Evolutionary conservation across 2,797 vertebrate genomes (phyloP).

Genomic region (Falco peregrinus): DNA sequence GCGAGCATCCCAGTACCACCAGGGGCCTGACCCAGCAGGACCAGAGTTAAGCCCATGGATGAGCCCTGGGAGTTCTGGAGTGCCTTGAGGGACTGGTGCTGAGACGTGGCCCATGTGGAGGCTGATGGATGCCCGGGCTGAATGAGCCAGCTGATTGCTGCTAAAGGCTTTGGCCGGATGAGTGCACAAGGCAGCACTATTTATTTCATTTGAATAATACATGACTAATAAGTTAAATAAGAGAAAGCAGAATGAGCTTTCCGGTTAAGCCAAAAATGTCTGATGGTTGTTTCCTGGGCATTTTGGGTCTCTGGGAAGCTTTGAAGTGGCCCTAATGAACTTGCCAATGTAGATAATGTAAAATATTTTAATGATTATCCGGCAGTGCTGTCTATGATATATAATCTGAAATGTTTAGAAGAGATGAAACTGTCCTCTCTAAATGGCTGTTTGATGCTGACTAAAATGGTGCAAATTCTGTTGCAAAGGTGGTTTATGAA

Average conservation of each 20-base stretch:
- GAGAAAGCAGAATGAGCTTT: conserved; percentile 30
- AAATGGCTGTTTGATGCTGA: not conserved
- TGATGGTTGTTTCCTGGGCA: conserved; percentile 18
- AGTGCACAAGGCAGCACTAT: not conserved
- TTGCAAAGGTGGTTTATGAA: not conserved
- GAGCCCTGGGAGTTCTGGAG: not conserved
- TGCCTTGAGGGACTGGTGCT: not conserved
- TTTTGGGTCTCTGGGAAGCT: conserved; percentile 17
- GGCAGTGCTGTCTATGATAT: not conserved
- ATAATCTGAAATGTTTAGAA: conserved; percentile 23
- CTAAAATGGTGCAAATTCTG: not conserved
- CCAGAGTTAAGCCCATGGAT: not conserved
- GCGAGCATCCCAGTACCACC: not conserved
- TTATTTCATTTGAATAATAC: conserved; percentile 61
- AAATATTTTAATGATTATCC: conserved; percentile 64
- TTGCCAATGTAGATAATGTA: conserved; percentile 37
- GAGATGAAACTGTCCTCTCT: not conserved
- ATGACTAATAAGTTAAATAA: conserved; percentile 47
- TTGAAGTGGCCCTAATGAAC: conserved; percentile 53
- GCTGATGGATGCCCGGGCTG: not conserved
- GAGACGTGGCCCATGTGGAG: not conserved
- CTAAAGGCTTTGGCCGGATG: not conserved
- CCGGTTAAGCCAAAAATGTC: conserved; percentile 19
- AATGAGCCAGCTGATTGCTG: not conserved
- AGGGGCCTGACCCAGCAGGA: not conserved